Percentiles rank a stretch among this genome's conserved stretches.
Evolutionary conservation across 2,113 vertebrate species (phyloP).

Genomic region (Ptilorrhoa leucosticta): DNA sequence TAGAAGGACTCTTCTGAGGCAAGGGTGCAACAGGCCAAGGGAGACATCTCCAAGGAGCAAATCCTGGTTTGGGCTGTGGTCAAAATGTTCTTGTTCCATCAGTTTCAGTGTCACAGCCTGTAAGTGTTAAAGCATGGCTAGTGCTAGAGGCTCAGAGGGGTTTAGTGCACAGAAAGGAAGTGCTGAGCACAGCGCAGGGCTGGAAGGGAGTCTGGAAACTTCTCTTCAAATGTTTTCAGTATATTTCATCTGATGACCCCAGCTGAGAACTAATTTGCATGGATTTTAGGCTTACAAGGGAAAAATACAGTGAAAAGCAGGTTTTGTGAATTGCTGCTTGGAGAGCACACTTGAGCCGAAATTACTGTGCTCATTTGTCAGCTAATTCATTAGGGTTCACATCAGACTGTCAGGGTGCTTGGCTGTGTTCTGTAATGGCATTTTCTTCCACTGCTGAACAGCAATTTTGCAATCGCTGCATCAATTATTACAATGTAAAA

Average conservation of each 20-base stretch:
- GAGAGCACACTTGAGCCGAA: constrained; percentile 13
- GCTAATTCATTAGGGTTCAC: constrained; percentile 13
- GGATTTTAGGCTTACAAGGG: not conserved
- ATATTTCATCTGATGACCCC: not conserved
- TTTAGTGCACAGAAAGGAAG: not conserved
- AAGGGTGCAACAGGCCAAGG: not conserved
- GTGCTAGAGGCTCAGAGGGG: not conserved
- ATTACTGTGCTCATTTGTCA: constrained; percentile 26
- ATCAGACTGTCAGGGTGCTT: not conserved
- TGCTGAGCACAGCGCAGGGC: not conserved
- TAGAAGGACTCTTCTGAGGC: not conserved
- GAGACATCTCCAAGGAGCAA: not conserved
- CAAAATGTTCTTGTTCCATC: not conserved
- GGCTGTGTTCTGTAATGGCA: constrained; percentile 21
- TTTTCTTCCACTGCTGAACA: constrained; percentile 8
- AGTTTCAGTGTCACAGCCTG: not conserved
- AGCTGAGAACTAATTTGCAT: not conserved
- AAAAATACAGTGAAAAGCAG: not conserved
- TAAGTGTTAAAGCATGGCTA: not conserved
- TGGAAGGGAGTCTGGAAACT: not conserved
- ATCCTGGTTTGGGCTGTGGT: not conserved
- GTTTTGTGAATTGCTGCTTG: not conserved
- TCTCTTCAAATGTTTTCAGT: not conserved
- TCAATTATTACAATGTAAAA: constrained; percentile 33
- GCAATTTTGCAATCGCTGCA: not conserved